phyloP scores from a whole-genome alignment of 1,140 invertebrate genomes.

The Anastrepha obliqua region DNA sequence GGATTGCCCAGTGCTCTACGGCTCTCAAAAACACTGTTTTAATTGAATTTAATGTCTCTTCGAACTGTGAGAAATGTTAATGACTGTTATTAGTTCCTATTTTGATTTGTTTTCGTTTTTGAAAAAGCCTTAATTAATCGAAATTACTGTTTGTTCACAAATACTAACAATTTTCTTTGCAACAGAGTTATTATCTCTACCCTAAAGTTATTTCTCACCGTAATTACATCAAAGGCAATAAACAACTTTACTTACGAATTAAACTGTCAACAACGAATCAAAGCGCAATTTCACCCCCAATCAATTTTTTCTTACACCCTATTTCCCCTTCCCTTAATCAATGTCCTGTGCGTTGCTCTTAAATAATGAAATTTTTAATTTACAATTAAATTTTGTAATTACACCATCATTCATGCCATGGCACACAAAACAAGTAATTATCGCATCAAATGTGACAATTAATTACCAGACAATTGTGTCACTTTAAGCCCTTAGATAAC shows the following conservation, averaged over 20 bases:
- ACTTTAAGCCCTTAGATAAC: slow-evolving; percentile 31
- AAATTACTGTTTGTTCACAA: not conserved
- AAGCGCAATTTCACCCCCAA: slow-evolving; percentile 1
- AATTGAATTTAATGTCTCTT: too few relatives aligned
- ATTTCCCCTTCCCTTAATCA: not conserved
- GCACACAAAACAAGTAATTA: slow-evolving; percentile 43
- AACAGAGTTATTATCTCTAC: slow-evolving; percentile 17
- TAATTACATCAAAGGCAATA: not conserved
- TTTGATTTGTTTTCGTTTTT: not conserved
- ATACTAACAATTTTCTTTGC: not conserved
- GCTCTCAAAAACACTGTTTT: too few relatives aligned
- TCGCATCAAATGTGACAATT: slow-evolving; percentile 48
- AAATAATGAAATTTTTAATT: not conserved
- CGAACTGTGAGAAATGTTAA: not conserved
- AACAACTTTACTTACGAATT: not conserved
- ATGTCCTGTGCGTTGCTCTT: not conserved
- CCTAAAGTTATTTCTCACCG: not conserved
- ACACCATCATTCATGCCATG: not conserved
- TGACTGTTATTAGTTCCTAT: not conserved
- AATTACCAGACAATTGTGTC: slow-evolving; percentile 36
- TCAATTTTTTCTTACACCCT: not conserved
- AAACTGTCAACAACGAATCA: slow-evolving; percentile 22
- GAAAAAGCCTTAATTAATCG: too few relatives aligned
- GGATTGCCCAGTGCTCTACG: too few relatives aligned
- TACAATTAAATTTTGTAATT: slow-evolving; percentile 14